Conservation (phyloP, 2,113 vertebrate species). For the Tapirus terrestris region DNA sequence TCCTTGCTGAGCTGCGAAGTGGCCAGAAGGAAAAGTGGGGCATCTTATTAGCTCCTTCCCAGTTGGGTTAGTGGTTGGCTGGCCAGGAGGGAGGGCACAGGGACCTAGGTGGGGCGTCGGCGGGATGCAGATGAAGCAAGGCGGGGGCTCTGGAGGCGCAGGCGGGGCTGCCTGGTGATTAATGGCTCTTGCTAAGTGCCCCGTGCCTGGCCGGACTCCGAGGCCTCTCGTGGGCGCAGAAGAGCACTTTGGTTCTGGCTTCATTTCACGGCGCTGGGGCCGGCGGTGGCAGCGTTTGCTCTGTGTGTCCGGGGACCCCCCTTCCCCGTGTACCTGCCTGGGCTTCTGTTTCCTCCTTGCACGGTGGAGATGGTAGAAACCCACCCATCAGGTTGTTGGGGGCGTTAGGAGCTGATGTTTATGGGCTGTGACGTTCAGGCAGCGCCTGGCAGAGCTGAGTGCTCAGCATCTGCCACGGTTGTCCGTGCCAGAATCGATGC, state of each 20-base stretch:
- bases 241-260: background rate
- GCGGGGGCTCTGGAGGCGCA: background rate
- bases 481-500: fast-evolving
- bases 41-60: background rate
- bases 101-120: background rate
- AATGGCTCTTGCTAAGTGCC: background rate
- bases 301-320: background rate
- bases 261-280: fast-evolving
- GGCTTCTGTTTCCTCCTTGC: background rate
- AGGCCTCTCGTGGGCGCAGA: background rate
- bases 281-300: background rate
- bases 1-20: background rate
- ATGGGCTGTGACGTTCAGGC: background rate
- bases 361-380: fast-evolving
- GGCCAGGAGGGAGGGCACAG: background rate
- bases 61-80: background rate
- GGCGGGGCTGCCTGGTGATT: background rate
- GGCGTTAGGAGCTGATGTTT: background rate
- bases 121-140: background rate
- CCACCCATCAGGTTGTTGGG: fast-evolving
- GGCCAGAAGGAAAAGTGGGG: background rate
- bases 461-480: background rate
- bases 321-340: background rate
- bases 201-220: background rate
- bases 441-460: background rate